Conservation (phyloP, 1,140 invertebrate species). For the Brachionus koreanus region DNA sequence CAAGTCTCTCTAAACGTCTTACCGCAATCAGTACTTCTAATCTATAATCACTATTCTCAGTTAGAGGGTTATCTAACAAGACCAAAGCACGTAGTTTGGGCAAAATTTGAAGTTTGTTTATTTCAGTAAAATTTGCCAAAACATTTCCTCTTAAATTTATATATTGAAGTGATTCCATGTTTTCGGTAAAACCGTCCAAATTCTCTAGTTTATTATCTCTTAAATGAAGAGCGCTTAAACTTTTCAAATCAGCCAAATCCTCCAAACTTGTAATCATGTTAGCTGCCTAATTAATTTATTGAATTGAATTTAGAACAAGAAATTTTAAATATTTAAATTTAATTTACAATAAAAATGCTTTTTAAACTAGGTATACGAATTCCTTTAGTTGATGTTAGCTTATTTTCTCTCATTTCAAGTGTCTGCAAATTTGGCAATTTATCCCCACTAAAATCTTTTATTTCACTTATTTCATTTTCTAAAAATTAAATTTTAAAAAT, state of each 20-base stretch:
- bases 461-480: constrained; percentile 45
- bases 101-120: constrained; percentile 51
- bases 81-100: constrained; percentile 55
- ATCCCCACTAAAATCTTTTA: constrained; percentile 47
- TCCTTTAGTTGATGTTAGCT: constrained; percentile 54
- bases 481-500: background rate
- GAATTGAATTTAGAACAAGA: too few species aligned
- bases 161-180: constrained; percentile 53
- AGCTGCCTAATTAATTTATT: constrained; percentile 49
- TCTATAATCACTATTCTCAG: constrained; percentile 57
- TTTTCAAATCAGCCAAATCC: constrained; percentile 50
- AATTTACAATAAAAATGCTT: constrained; percentile 56
- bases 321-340: background rate
- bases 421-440: constrained; percentile 53
- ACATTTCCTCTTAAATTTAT: constrained; percentile 57
- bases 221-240: constrained; percentile 55
- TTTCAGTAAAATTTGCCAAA: constrained; percentile 51
- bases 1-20: constrained; percentile 54
- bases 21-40: constrained; percentile 55
- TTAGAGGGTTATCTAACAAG: constrained; percentile 54
- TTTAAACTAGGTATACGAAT: constrained; percentile 54
- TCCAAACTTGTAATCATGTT: constrained; percentile 55
- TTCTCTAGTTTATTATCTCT: constrained; percentile 56
- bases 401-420: constrained; percentile 56
- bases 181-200: constrained; percentile 55